These are phyloP conservation scores for Spodoptera littoralis DNA, from an alignment of 2,888 invertebrate species.

Conservation along the genomic window DNA sequence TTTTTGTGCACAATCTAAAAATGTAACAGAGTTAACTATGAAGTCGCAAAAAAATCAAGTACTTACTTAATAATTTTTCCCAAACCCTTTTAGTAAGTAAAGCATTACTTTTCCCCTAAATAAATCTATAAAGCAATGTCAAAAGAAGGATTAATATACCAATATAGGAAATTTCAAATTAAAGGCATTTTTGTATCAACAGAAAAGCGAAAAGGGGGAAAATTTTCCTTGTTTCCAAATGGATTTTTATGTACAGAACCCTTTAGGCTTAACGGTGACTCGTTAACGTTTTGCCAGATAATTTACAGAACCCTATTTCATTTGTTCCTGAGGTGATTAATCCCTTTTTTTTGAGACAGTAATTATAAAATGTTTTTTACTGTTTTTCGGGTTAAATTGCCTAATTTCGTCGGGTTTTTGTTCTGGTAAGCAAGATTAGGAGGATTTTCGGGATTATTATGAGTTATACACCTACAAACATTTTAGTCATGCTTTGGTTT, in stretches of 20 bases:
- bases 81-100: too few species aligned
- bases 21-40: too few species aligned
- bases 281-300: constrained; percentile 45
- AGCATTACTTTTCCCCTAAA: not conserved
- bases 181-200: constrained; percentile 22
- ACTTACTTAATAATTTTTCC: too few species aligned
- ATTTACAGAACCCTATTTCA: constrained; percentile 34
- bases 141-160: constrained; percentile 9
- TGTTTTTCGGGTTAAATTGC: constrained; percentile 12
- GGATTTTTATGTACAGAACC: constrained; percentile 30
- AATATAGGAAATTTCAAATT: constrained; percentile 28
- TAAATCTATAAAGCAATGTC: not conserved
- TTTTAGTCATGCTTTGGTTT: too few species aligned
- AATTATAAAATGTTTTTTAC: constrained; percentile 9
- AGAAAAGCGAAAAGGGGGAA: constrained; percentile 2
- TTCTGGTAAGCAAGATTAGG: constrained; percentile 5
- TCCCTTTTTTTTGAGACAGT: constrained; percentile 23
- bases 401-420: constrained; percentile 4
- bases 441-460: too few species aligned
- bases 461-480: too few species aligned
- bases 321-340: constrained; percentile 34
- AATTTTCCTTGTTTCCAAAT: constrained; percentile 19
- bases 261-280: constrained; percentile 34
- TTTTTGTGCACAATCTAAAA: too few species aligned
- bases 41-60: too few species aligned